Evolutionary conservation across 2,797 vertebrate species (phyloP).

Genomic region (Alouatta caraya): DNA sequence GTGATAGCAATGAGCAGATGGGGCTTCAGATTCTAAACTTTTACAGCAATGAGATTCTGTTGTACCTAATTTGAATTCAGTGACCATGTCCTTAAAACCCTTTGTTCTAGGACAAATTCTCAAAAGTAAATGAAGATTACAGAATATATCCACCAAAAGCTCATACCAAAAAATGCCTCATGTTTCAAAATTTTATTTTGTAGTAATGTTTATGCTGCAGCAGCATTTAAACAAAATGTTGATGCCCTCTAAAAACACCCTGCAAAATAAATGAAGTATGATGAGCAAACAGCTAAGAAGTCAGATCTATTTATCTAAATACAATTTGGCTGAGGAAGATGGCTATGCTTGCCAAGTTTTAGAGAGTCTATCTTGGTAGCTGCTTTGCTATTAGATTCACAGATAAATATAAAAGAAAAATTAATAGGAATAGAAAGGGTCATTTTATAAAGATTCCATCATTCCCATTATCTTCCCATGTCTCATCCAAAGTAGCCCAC

Average conservation of each 20-base stretch:
- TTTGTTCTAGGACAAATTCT: constrained; percentile 43
- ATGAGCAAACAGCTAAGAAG: constrained; percentile 39
- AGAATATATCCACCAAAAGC: not conserved
- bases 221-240: constrained; percentile 36
- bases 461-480: not conserved
- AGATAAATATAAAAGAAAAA: constrained; percentile 46
- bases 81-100: not conserved
- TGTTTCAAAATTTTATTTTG: constrained; percentile 46
- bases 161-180: constrained; percentile 31
- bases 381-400: constrained; percentile 11
- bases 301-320: constrained; percentile 61
- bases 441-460: not conserved
- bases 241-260: constrained; percentile 36
- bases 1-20: not conserved
- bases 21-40: not conserved
- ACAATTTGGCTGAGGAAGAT: constrained; percentile 41
- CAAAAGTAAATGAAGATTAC: constrained; percentile 36
- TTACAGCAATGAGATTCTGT: not conserved
- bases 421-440: not conserved
- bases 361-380: constrained; percentile 14
- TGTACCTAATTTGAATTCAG: constrained; percentile 41
- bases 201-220: not conserved
- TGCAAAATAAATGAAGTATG: constrained; percentile 55
- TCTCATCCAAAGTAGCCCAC: not conserved
- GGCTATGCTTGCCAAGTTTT: constrained; percentile 52